Evolutionary conservation across 2,113 vertebrate genomes (phyloP).

Genomic region (Cyanoramphus novaezelandiae): DNA sequence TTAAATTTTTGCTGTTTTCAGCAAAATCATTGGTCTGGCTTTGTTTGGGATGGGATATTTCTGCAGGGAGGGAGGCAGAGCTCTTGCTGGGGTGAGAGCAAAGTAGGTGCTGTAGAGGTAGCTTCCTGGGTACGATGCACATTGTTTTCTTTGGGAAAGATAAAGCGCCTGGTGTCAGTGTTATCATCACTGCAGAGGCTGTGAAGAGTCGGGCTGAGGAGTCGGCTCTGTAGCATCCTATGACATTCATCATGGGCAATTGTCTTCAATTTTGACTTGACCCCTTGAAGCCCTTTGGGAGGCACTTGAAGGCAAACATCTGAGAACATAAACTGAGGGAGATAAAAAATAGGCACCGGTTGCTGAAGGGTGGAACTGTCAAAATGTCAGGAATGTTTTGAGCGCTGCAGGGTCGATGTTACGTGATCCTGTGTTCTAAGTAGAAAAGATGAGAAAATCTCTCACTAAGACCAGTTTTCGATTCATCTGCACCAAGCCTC

Average conservation of each 20-base stretch:
- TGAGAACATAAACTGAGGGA: background rate
- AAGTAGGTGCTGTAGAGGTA: background rate
- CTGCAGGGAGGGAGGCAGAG: background rate
- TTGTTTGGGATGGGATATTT: background rate
- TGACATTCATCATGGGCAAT: fast-evolving
- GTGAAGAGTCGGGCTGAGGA: fast-evolving
- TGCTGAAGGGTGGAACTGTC: background rate
- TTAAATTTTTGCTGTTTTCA: background rate
- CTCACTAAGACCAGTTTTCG: background rate
- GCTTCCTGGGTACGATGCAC: fast-evolving
- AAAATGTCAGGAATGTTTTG: background rate
- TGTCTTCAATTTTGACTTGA: background rate
- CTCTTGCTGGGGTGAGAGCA: no score
- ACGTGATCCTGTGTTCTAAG: background rate
- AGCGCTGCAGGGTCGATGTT: background rate
- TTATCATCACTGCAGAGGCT: fast-evolving
- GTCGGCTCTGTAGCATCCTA: background rate
- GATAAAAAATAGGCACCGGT: background rate
- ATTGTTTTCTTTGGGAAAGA: background rate
- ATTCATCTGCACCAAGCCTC: fast-evolving
- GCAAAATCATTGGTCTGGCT: background rate
- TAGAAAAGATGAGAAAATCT: background rate
- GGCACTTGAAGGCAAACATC: background rate
- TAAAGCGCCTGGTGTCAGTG: background rate
- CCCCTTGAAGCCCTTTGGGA: background rate